phyloP scores from a whole-genome alignment of 2,113 vertebrate genomes.

The Otolemur garnettii region DNA sequence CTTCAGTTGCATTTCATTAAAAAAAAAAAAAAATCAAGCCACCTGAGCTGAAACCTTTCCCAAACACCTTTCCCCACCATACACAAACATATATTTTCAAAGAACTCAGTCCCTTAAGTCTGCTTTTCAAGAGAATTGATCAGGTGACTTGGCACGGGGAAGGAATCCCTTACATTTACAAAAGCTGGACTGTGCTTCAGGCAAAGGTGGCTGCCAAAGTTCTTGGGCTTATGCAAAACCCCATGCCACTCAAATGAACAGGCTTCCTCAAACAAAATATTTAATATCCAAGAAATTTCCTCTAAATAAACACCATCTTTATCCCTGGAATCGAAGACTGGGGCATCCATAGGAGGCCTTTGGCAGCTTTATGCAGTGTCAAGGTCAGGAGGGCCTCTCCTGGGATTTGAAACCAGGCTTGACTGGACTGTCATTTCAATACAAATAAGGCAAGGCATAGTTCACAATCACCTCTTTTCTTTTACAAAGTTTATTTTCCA shows the following conservation, averaged over 20 bases:
- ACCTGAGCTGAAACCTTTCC: neutral
- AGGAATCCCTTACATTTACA: neutral
- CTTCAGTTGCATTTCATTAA: constrained; percentile 15
- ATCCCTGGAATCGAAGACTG: neutral
- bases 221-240: neutral
- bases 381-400: neutral
- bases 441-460: neutral
- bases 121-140: neutral
- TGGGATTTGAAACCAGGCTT: neutral
- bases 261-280: neutral
- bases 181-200: neutral
- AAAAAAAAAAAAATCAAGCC: neutral
- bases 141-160: neutral
- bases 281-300: neutral
- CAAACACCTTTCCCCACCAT: neutral
- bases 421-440: neutral
- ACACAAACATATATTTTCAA: neutral
- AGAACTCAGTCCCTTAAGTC: neutral
- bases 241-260: neutral
- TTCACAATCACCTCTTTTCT: neutral
- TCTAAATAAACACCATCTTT: neutral
- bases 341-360: neutral
- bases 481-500: neutral
- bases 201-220: neutral
- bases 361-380: neutral